Evolutionary conservation across 2,113 vertebrate genomes (phyloP).

Genomic region (Proteles cristata): DNA sequence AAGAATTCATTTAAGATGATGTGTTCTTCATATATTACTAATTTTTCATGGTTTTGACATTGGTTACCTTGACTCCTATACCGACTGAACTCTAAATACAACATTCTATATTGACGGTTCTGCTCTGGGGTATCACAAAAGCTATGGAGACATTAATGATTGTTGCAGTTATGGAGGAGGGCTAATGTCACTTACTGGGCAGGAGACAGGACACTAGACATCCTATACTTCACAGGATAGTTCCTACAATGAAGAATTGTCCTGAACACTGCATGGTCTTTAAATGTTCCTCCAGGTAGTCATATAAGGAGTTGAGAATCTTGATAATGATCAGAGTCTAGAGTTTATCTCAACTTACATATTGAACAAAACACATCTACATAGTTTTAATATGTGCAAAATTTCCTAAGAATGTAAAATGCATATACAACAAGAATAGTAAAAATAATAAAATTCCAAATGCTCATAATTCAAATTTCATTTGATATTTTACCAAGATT

Average conservation of each 20-base stretch:
- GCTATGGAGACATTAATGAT: background rate
- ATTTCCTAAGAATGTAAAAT: conserved; percentile 49
- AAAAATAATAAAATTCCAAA: conserved; percentile 43
- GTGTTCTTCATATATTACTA: background rate
- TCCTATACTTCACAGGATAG: background rate
- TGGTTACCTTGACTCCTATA: background rate
- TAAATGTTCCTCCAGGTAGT: background rate
- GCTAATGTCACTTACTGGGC: background rate
- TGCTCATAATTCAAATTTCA: background rate
- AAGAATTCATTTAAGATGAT: conserved; percentile 58
- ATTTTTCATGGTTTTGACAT: conserved; percentile 34
- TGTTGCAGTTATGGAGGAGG: background rate
- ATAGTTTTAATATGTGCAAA: background rate
- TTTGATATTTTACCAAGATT: conserved; percentile 23
- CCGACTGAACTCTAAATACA: background rate
- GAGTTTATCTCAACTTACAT: background rate
- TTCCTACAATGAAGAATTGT: background rate
- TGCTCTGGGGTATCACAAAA: background rate
- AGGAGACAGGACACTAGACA: background rate
- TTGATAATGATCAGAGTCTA: background rate
- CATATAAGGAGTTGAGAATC: conserved; percentile 1
- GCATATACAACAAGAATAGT: background rate
- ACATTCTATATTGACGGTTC: background rate
- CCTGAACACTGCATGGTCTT: background rate
- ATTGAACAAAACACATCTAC: background rate